Percentiles rank a stretch among this genome's conserved stretches.
Evolutionary conservation across 2,797 vertebrate genomes (phyloP).

Genomic region (Gymnopithys bicolor): DNA sequence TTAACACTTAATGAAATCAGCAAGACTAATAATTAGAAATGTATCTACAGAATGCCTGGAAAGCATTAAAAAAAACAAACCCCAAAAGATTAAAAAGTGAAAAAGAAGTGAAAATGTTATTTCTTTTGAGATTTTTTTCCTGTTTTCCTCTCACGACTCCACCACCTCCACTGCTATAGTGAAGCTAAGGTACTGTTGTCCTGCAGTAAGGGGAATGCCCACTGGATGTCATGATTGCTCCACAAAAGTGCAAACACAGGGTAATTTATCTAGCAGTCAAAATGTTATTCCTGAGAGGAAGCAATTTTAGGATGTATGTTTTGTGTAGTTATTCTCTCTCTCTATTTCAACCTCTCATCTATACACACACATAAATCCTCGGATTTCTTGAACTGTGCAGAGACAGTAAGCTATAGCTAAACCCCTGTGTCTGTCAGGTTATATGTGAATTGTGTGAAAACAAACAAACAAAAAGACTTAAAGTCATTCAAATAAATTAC

Average conservation of each 20-base stretch:
- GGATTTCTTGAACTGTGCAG: background rate
- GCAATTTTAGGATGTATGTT: background rate
- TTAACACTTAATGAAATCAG: background rate
- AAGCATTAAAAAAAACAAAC: background rate
- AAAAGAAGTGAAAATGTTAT: background rate
- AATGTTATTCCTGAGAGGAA: conserved; percentile 51
- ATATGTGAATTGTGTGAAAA: background rate
- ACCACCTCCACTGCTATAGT: background rate
- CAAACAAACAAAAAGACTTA: background rate
- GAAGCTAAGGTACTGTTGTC: background rate
- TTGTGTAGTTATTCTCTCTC: background rate
- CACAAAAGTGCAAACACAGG: background rate
- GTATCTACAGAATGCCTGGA: background rate
- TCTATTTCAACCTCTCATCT: background rate
- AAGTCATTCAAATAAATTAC: background rate
- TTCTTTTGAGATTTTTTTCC: background rate
- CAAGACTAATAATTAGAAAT: background rate
- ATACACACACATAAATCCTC: background rate
- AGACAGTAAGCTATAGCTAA: background rate
- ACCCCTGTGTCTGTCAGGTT: background rate
- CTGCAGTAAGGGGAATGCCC: conserved; percentile 52
- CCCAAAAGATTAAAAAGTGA: too few species aligned
- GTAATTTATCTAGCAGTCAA: conserved; percentile 71
- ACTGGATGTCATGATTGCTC: conserved; percentile 63
- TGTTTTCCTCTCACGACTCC: background rate